Evolutionary conservation across 2,888 invertebrate species (phyloP), one percentile per base, ranked within the genome.

Genomic region (Encarsia formosa): DNA sequence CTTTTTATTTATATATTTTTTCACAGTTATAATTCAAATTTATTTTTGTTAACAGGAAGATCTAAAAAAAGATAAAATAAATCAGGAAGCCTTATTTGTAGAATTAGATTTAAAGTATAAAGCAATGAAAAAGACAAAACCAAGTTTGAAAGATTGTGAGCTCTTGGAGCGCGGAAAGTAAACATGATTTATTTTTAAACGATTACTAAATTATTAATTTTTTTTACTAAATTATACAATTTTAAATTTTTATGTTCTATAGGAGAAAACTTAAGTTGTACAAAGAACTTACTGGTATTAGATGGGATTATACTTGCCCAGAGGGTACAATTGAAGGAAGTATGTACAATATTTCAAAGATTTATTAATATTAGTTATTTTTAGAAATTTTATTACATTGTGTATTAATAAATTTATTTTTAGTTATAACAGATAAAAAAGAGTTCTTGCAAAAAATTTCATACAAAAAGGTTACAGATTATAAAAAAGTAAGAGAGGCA

Each of bases 401-500:
- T 15, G 37, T 44, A 18, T 38, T 16, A 35, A 34, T n/a, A 38
- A 41, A 15, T 38, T 37, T 37, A 41, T 29, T 8, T 38, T 48
- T 49, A 67, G 67, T 59, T 58, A 52, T 66, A 15, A 60, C 62
- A 16, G 61, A 68, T 48, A 59, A 59, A 35, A 54, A 46, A 13
- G 57, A 62, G n/a, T 65, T 63, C 35, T 47, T 66, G 13, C 59
- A 62, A 31, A 54, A 60, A 13, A 65, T 68, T 49, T 59, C 22
- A 22, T 65, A 58, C 38, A 52, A 59, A 32, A 43, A 39, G 22
- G 46, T 60, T 8, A 42, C 54, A 23, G 53, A 58, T 9, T 51
- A 41, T 31, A 40, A 53, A 35, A 46, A 57, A 19, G 15, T 65
- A 22, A 46, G 48, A 37, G 55, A 61, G 35, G 49, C 57, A 31